Conservation (phyloP, 2,888 invertebrate species). For the Calameuta filiformis region DNA sequence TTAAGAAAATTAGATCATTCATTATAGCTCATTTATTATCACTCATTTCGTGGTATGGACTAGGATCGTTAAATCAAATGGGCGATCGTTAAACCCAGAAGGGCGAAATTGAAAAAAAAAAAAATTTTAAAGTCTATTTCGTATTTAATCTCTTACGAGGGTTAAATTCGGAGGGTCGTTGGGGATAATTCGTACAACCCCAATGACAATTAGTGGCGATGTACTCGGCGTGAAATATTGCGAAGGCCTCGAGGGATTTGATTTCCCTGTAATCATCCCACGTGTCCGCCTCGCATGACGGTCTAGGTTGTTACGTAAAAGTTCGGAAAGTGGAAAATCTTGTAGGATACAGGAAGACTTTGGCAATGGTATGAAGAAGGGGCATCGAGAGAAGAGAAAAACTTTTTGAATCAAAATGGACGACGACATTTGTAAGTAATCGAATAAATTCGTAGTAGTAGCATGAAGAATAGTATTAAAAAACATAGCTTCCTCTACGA, state of each 20-base stretch:
- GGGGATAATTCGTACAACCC: neutral
- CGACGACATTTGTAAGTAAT: constrained; percentile 48
- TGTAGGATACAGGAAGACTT: neutral
- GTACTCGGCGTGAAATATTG: neutral
- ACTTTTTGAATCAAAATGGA: constrained; percentile 35
- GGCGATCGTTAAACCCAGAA: neutral
- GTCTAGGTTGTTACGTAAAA: neutral
- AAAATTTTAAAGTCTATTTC: neutral
- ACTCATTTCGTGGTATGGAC: neutral
- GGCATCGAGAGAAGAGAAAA: constrained; percentile 6
- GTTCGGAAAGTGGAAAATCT: constrained; percentile 7
- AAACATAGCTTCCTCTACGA: neutral
- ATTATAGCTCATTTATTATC: neutral
- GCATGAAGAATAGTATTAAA: neutral
- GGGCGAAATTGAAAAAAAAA: too few species aligned
- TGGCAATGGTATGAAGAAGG: neutral
- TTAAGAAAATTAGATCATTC: neutral
- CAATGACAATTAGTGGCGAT: neutral
- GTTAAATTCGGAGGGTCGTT: neutral
- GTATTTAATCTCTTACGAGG: neutral
- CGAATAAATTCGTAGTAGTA: constrained; percentile 7
- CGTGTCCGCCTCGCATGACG: neutral
- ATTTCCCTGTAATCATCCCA: neutral
- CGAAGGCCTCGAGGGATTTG: neutral
- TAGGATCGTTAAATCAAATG: neutral